These are phyloP conservation scores for Megalurothrips usitatus DNA, from an alignment of 2,888 invertebrate genomes.

Conservation along the genomic window DNA sequence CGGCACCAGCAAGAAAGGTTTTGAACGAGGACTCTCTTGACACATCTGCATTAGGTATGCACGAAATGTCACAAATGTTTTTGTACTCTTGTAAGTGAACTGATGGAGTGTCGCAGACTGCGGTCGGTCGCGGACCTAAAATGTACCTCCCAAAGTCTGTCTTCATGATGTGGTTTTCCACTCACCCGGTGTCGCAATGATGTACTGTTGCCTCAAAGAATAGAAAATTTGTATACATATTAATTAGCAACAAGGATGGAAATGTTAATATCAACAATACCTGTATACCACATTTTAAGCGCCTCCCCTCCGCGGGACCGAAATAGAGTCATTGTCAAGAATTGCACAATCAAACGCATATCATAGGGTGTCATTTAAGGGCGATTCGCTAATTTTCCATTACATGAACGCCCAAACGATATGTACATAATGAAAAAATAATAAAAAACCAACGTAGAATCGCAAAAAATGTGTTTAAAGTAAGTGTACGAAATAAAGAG, in stretches of 20 bases:
- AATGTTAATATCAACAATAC: neutral
- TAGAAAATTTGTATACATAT: neutral
- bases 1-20: neutral
- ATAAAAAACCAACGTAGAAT: neutral
- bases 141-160: too few species aligned
- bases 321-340: neutral
- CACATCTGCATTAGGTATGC: neutral
- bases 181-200: neutral
- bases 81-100: neutral
- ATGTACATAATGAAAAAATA: neutral
- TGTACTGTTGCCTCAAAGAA: neutral
- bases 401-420: neutral
- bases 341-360: conserved; percentile 25
- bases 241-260: neutral
- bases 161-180: neutral
- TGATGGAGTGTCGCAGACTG: neutral
- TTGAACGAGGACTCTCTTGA: neutral
- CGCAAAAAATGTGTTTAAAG: neutral
- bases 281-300: neutral
- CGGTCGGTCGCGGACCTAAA: too few species aligned
- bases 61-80: neutral
- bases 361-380: neutral
- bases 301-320: neutral
- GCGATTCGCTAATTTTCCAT: too few species aligned
- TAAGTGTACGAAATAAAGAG: conserved; percentile 12